Base-by-base conservation (phyloP, 2,888 invertebrate genomes). In the Thymelicus lineola region DNA sequence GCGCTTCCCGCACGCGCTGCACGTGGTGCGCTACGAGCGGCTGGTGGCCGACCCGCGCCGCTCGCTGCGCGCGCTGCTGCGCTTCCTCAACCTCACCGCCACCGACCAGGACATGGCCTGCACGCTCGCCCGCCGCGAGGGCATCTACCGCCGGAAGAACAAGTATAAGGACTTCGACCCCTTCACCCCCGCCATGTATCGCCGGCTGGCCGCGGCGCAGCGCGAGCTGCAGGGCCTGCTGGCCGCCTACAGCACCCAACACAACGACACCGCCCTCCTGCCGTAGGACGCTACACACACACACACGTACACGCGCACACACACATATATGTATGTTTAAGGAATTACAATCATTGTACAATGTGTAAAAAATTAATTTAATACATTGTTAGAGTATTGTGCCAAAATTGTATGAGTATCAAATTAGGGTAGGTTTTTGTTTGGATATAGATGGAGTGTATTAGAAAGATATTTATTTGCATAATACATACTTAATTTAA, bases 91-190 rank as follows among this genome's bases (percentile, higher is more conserved):
- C 73, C 83, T 89, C 73, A 94, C 94, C 45, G 86, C 94, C 28
- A 86, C 94, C 42, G 94, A 95, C 87, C 83, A 82, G 15, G 90
- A 94, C 58, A 87, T 96, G 84, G 86, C 90, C 53, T 96, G 96
- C 82, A 95, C 96, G 17, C 78, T 96, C 60, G 82, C 88, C 12
- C 87, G 95, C 77, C 94, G 94, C 76, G 96, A 96, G 84, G 97
- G 97, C 1, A 97, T 97, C 70, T 97, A 97, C 84, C 89, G 96
- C 71, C 90, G 97, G 7, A 95, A 95, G 79, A 95, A 95, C 79
- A 95, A 96, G 70, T 89, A 95, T 20, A 85, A 95, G 64, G 94
- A 95, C 78, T 97, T 97, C 78, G 96, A 97, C 77, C 97, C 97
- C 0, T 97, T 95, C 83, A 95, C 96, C 0, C 84, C 91, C 0